phyloP scores from a whole-genome alignment of 2,113 vertebrate species.

The Leptosomus discolor region DNA sequence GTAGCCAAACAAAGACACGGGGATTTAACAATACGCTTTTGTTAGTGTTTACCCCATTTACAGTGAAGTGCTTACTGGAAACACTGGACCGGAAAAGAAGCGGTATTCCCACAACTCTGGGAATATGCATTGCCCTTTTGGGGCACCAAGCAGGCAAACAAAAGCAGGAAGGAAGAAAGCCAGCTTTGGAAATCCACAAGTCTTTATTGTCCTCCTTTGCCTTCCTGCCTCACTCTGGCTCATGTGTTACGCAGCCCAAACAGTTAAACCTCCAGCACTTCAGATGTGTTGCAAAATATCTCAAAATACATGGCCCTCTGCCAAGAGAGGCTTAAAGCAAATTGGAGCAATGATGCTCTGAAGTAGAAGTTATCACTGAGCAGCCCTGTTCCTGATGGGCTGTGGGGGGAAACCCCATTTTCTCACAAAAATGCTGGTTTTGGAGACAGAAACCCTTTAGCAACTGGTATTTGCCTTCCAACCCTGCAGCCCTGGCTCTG shows the following conservation, averaged over 20 bases:
- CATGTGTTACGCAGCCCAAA: background rate
- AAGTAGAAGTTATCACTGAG: background rate
- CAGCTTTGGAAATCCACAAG: background rate
- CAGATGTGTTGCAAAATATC: background rate
- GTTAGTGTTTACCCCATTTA: background rate
- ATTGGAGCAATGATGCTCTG: background rate
- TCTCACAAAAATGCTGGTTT: background rate
- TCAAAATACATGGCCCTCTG: background rate
- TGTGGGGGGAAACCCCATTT: background rate
- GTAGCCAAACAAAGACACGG: background rate
- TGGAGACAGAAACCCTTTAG: background rate
- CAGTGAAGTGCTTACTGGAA: slow-evolving; percentile 7
- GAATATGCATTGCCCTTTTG: background rate
- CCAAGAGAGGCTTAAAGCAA: slow-evolving; percentile 15
- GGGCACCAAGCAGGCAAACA: slow-evolving; percentile 28
- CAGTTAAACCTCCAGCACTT: background rate
- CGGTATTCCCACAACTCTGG: slow-evolving; percentile 24
- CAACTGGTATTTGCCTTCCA: background rate
- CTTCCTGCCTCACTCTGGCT: background rate
- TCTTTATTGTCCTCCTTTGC: slow-evolving; percentile 24
- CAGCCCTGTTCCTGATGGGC: background rate
- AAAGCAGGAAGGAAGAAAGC: slow-evolving; percentile 64
- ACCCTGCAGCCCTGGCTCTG: background rate
- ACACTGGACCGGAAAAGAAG: slow-evolving; percentile 25
- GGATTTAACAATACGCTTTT: background rate